Evolutionary conservation across 2,888 invertebrate species (phyloP), one percentile per base, ranked within the genome.

Genomic region (Eucriotettix oculatus): DNA sequence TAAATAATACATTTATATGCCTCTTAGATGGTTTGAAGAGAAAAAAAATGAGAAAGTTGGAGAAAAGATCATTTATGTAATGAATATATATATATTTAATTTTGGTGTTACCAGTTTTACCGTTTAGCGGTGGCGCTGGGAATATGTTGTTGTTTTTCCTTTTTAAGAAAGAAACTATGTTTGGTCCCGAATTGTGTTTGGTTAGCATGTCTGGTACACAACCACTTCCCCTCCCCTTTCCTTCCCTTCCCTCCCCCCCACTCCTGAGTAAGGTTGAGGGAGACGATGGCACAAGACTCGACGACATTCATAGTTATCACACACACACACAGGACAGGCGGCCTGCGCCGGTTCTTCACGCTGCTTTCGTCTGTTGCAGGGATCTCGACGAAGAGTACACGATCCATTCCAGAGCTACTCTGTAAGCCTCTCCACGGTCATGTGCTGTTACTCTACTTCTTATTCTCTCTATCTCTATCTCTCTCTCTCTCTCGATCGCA

Each of bases 401-500:
- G 82, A 84, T 86, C 80, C 86, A 85, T 82, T 85, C 87, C 80
- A 84, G 86, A 83, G 81, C 87, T 76, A 86, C 84, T 79, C 84
- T 87, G 87, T 88, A 87, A 87, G 87, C 61, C 48, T n/a, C 48
- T 48, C 48, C 48, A 48, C 48, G 48, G 48, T 48, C 48, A 48
- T 48, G 16, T 40, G 16, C 56, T 52, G 57, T 52, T 14, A 10
- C 48, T 57, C 57, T 57, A 17, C 41, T 56, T 9, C 29, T 29
- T 29, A 29, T 29, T 29, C 29, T 29, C 29, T 29, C 29, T 29
- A 2, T 29, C 29, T 29, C 29, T 29, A 29, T 29, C 29, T 29
- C 29, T 29, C 29, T 29, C 29, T 29, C 29, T 54, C 43, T 42
- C 42, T 52, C 52, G n/a, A 52, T 52, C 52, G 29, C 29, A 29